A percentile compares a stretch with the other conserved stretches of the same genome.
Conservation (phyloP, 2,888 invertebrate species). For the Meiosimyza decipiens region DNA sequence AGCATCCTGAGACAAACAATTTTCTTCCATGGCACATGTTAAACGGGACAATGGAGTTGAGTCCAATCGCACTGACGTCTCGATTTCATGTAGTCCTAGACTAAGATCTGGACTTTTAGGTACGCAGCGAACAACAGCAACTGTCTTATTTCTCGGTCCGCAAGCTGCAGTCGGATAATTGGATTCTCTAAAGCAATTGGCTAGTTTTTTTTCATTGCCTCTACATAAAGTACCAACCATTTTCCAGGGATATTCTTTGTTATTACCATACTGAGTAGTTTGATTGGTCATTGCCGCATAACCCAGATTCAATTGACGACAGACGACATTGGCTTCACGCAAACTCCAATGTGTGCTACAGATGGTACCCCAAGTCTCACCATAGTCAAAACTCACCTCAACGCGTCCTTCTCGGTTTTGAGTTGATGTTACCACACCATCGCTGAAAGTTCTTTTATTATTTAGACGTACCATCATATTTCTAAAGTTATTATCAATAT, state of each 20-base stretch:
- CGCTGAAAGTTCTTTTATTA: slow-evolving; percentile 35
- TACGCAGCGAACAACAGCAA: slow-evolving; percentile 56
- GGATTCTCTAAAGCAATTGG: slow-evolving; percentile 54
- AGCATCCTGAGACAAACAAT: slow-evolving; percentile 57
- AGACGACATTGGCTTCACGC: slow-evolving; percentile 59
- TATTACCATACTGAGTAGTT: slow-evolving; percentile 52
- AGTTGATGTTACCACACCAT: slow-evolving; percentile 11
- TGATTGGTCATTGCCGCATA: slow-evolving; percentile 53
- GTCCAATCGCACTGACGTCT: slow-evolving; percentile 50
- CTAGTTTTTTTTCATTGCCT: slow-evolving; percentile 52
- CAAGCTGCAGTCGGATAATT: slow-evolving; percentile 49
- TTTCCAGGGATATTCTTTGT: slow-evolving; percentile 48
- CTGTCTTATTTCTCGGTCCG: slow-evolving; percentile 50
- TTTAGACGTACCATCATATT: slow-evolving; percentile 55
- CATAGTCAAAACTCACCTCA: slow-evolving; percentile 57
- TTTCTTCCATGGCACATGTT: slow-evolving; percentile 61
- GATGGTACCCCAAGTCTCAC: slow-evolving; percentile 56
- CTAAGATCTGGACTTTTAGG: slow-evolving; percentile 51
- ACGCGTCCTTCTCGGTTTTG: slow-evolving; percentile 54
- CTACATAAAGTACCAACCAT: slow-evolving; percentile 58
- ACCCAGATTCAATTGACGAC: slow-evolving; percentile 55
- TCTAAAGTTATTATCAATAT: slow-evolving; percentile 41
- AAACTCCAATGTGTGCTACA: slow-evolving; percentile 56
- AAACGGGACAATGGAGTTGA: slow-evolving; percentile 53
- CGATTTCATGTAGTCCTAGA: slow-evolving; percentile 54